Base-by-base conservation (phyloP, 2,113 vertebrate genomes). In the Menura novaehollandiae region DNA sequence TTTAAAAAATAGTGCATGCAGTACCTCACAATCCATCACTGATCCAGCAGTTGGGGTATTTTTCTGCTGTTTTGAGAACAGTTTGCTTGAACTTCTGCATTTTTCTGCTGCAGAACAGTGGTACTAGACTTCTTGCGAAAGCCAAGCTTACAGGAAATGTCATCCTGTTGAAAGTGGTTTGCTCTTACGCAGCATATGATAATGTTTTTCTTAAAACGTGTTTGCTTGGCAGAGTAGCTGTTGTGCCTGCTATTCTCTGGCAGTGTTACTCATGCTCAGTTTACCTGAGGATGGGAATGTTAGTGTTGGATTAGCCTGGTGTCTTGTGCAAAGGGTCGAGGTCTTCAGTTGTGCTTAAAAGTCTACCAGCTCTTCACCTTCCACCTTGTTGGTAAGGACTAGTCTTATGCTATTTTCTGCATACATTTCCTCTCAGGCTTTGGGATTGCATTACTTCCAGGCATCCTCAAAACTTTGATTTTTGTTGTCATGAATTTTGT, bases 301-400 rank as follows among this genome's bases (percentile, higher is more conserved):
- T 72, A 35, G 6, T 71, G 30, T 30, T 88, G 69, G 33, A 19
- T 83, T 85, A 59, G 27, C 13, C 22, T 58, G 24, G 13, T 5
- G 0, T 66, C 37, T 85, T 68, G 11, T 51, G 24, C 53, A 51
- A 43, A 46, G 30, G n/a, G 37, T 27, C 0, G 0, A 79, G 27
- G 23, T 82, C 39, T 53, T 90, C 35, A 33, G 21, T 13, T 78
- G 28, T 35, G 9, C 13, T 51, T 79, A 27, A 8, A 64, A 46
- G 8, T 27, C 11, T 73, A 15, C 22, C 35, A 80, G 16, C 26
- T 88, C 18, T 59, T 85, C 5, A 32, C 27, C 15, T 72, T 55
- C 35, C 51, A 15, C 8, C 12, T 75, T 52, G 12, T 27, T 67
- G 62, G 17, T 47, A 63, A 78, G 33, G 32, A 32, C 21, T 19